A percentile compares a stretch with the other conserved stretches of the same genome.
phyloP scores from a whole-genome alignment of 2,113 vertebrate genomes.

The Vidua chalybeata region DNA sequence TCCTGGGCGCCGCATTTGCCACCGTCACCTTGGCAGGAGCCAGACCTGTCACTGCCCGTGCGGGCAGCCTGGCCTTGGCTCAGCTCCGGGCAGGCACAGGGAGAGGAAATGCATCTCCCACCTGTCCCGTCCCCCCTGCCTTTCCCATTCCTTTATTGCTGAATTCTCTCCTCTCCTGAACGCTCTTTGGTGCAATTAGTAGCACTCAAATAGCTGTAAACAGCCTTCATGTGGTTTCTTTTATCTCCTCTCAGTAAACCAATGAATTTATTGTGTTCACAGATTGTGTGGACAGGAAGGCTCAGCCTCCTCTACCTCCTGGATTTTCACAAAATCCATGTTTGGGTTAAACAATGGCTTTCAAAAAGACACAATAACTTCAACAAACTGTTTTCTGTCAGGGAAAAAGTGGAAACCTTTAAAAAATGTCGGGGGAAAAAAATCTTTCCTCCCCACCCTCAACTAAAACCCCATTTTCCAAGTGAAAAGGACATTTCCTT shows the following conservation, averaged over 20 bases:
- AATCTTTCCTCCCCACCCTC: not conserved
- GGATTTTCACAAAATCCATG: not conserved
- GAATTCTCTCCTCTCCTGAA: not conserved
- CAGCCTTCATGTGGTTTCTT: not conserved
- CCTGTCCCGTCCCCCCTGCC: not conserved
- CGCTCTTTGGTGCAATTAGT: not conserved
- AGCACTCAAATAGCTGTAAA: not conserved
- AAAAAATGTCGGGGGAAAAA: not conserved
- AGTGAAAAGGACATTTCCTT: not conserved
- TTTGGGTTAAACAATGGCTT: not conserved
- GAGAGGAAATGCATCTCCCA: not conserved
- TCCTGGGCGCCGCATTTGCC: not conserved
- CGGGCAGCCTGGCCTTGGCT: not conserved
- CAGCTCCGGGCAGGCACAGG: rapidly evolving
- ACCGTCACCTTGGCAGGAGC: not conserved
- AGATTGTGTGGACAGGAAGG: not conserved
- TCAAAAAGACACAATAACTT: not conserved
- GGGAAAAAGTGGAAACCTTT: not conserved
- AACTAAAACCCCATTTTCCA: not conserved
- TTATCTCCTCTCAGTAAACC: not conserved
- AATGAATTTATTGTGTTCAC: not conserved
- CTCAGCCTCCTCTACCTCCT: not conserved
- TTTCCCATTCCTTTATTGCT: not conserved
- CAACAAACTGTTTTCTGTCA: not conserved
- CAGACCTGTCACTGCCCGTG: rapidly evolving